Base-by-base conservation (phyloP, 2,797 vertebrate species). In the Danio tinwini region DNA sequence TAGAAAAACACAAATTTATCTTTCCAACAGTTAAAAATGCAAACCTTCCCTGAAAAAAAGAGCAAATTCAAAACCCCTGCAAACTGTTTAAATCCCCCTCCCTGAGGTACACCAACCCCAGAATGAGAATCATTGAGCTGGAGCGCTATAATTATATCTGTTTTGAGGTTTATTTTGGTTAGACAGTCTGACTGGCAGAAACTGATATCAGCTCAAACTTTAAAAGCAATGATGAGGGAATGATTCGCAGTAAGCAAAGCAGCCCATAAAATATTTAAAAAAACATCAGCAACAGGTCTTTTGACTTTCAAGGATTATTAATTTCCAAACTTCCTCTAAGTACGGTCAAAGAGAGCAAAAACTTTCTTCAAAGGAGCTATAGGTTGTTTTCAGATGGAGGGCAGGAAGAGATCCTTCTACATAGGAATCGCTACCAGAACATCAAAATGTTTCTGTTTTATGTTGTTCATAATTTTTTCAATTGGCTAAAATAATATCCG, bases 171-270 rank as follows among this genome's bases (percentile, higher is more conserved):
- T 50, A 42, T 37, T 21, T 52, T 13, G 52, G 14, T 45, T 40
- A 53, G 14, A 45, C 19, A 65, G 50, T 29, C 50, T 47, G 67
- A 40, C 39, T 42, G 40, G 19, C 1, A 6, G 13, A 72, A 58
- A 71, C 50, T 21, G 56, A 58, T 44, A 74, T 47, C 29, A 45
- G 65, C 12, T 45, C 53, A 12, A 49, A 29, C 45, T 71, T 49
- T 71, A 17, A 58, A 76, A 65, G 52, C 44, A 65, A 39, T 13
- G 9, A 42, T 64, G 67, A 39, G 40, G 37, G 5, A 62, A 68
- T 7, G 5, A 49, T 75, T 73, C 49, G 61, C 72, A 83, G 81
- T 83, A 72, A 87, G 82, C 71, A 70, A 84, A 78, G 68, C 73
- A 47, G 17, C 53, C 19, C 59, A 78, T 78, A 40, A 83, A 83